Evolutionary conservation across 2,888 invertebrate species (phyloP).

Genomic region (Sialis lutaria): DNA sequence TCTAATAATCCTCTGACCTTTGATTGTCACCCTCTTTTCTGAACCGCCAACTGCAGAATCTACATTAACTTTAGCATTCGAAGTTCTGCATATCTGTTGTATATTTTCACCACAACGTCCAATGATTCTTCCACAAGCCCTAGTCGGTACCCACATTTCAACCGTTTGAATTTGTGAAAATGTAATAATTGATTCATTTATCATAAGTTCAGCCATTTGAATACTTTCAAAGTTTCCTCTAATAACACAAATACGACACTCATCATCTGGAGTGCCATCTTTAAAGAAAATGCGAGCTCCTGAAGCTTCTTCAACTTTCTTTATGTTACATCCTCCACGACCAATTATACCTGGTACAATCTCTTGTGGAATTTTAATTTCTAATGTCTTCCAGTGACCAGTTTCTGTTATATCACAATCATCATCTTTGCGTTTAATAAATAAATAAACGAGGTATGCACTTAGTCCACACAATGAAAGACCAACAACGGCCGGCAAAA

Average conservation of each 20-base stretch:
- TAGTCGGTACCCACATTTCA: slow-evolving; percentile 45
- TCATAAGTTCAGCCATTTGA: slow-evolving; percentile 50
- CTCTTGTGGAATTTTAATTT: slow-evolving; percentile 42
- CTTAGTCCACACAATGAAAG: slow-evolving; percentile 50
- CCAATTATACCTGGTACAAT: slow-evolving; percentile 52
- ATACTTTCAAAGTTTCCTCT: slow-evolving; percentile 48
- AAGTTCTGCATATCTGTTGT: slow-evolving; percentile 47
- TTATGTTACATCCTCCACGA: slow-evolving; percentile 57
- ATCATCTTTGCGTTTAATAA: slow-evolving; percentile 39
- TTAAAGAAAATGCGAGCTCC: slow-evolving; percentile 29
- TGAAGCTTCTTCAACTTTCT: slow-evolving; percentile 54
- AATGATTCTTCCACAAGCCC: slow-evolving; percentile 53
- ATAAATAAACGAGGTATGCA: slow-evolving; percentile 47
- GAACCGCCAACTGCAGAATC: slow-evolving; percentile 22
- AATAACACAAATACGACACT: slow-evolving; percentile 48
- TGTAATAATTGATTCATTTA: slow-evolving; percentile 47
- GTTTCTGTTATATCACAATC: slow-evolving; percentile 17
- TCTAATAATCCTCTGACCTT: neutral
- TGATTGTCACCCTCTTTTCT: neutral
- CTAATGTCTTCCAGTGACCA: slow-evolving; percentile 28
- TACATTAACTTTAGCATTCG: slow-evolving; percentile 56
- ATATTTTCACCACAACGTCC: slow-evolving; percentile 58
- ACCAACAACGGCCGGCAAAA: slow-evolving; percentile 41
- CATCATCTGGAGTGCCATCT: slow-evolving; percentile 32
- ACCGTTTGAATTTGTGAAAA: slow-evolving; percentile 51